phyloP scores from a whole-genome alignment of 2,888 invertebrate genomes.

The Caenorhabditis sulstoni region DNA sequence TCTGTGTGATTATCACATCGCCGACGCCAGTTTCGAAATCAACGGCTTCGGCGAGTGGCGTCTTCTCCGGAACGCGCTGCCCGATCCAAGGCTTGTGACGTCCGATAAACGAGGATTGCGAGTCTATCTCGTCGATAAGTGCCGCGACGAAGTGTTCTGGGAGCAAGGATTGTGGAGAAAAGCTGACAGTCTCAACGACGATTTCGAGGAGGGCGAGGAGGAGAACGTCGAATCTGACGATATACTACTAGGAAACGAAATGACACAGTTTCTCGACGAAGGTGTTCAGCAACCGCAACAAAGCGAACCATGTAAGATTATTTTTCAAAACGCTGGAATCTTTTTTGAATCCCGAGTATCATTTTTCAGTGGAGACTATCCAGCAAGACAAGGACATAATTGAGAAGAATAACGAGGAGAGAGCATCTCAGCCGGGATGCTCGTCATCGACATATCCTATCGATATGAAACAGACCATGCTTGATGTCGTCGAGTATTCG shows the following conservation, averaged over 20 bases:
- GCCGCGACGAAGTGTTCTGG: conserved; percentile 52
- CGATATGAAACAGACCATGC: neutral
- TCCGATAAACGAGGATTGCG: conserved; percentile 56
- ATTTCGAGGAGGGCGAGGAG: conserved; percentile 10
- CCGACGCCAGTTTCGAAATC: conserved; percentile 65
- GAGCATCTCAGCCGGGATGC: conserved; percentile 17
- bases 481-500: conserved; percentile 46
- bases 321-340: too few relatives aligned
- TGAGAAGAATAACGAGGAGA: too few relatives aligned
- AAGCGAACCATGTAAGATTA: neutral
- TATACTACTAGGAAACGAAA: neutral
- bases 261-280: too few relatives aligned
- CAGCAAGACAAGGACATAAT: neutral
- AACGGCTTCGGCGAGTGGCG: conserved; percentile 68
- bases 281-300: too few relatives aligned
- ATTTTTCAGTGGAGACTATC: neutral
- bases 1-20: conserved; percentile 64
- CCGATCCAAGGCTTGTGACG: conserved; percentile 57
- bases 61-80: conserved; percentile 63
- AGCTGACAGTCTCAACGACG: conserved; percentile 28
- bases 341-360: too few relatives aligned
- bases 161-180: conserved; percentile 49
- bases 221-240: conserved; percentile 19
- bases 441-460: conserved; percentile 2
- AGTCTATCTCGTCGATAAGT: conserved; percentile 64